These are phyloP conservation scores for Drosophila lini DNA, from an alignment of 1,140 invertebrate genomes.

Conservation along the genomic window DNA sequence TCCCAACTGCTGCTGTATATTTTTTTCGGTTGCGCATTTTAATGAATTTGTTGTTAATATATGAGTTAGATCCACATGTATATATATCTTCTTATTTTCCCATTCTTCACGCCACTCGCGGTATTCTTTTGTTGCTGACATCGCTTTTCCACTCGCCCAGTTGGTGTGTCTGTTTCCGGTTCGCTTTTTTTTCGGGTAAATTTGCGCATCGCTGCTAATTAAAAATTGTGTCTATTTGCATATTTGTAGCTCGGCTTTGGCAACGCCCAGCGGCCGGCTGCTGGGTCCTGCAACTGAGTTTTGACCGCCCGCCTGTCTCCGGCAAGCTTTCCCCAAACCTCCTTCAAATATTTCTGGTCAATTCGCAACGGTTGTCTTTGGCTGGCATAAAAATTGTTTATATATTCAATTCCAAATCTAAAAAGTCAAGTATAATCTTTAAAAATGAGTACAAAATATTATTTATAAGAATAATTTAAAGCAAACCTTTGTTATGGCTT, in stretches of 20 bases:
- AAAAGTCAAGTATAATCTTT: background rate
- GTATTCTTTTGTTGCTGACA: constrained; percentile 78
- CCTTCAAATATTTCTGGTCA: background rate
- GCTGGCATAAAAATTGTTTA: constrained; percentile 12
- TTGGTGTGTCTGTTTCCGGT: constrained; percentile 30
- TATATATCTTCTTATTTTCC: constrained; percentile 19
- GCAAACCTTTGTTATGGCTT: background rate
- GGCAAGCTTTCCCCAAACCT: constrained; percentile 31
- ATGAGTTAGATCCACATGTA: constrained; percentile 50
- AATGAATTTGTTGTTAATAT: constrained; percentile 81
- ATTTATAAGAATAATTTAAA: background rate
- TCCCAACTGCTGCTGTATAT: constrained; percentile 19
- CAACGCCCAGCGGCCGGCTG: constrained; percentile 32
- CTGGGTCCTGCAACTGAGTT: constrained; percentile 64
- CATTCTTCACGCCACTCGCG: constrained; percentile 54
- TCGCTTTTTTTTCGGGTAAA: constrained; percentile 52
- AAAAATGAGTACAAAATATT: background rate
- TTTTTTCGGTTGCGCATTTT: constrained; percentile 75
- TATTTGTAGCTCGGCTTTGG: constrained; percentile 62
- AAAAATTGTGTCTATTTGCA: constrained; percentile 83
- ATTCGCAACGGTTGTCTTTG: constrained; percentile 63
- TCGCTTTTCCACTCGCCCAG: constrained; percentile 28
- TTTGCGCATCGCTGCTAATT: constrained; percentile 79
- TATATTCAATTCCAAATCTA: too few species aligned
- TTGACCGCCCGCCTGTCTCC: constrained; percentile 59